Evolutionary conservation across 2,113 vertebrate genomes (phyloP).

Genomic region (Actenoides hombroni): DNA sequence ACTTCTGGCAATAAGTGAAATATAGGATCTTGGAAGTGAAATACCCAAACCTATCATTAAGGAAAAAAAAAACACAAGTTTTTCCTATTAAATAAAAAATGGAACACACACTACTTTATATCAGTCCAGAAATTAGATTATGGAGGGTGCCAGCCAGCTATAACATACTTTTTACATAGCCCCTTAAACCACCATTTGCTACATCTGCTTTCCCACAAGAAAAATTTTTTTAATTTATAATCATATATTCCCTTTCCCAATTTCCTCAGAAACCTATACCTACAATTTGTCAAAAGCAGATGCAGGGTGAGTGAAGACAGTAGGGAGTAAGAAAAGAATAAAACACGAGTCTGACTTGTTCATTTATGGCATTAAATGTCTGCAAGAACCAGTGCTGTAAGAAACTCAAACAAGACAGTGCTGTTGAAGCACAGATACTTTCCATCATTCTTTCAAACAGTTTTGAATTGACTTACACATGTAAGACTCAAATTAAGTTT

Average conservation of each 20-base stretch:
- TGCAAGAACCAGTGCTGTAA: neutral
- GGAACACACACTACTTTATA: neutral
- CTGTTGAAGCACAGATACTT: neutral
- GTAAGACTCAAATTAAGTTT: neutral
- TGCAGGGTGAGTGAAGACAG: neutral
- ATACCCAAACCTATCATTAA: conserved; percentile 3
- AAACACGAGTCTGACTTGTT: neutral
- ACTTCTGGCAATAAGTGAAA: neutral
- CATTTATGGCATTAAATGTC: neutral
- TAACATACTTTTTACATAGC: neutral
- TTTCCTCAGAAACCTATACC: neutral
- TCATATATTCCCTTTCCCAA: neutral
- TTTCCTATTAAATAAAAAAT: conserved; percentile 20
- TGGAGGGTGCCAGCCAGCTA: neutral
- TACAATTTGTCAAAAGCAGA: conserved; percentile 3
- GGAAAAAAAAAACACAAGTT: neutral
- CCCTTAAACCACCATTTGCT: conserved; percentile 14
- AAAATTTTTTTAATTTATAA: neutral
- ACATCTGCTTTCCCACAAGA: conserved; percentile 40
- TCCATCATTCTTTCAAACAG: neutral
- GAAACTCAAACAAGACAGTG: neutral
- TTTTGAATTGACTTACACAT: neutral
- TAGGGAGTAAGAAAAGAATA: neutral
- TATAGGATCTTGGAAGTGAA: conserved; percentile 18
- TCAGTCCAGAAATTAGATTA: neutral